These are phyloP conservation scores for Eulemur macaco DNA, from an alignment of 2,113 vertebrate species.

Conservation along the genomic window DNA sequence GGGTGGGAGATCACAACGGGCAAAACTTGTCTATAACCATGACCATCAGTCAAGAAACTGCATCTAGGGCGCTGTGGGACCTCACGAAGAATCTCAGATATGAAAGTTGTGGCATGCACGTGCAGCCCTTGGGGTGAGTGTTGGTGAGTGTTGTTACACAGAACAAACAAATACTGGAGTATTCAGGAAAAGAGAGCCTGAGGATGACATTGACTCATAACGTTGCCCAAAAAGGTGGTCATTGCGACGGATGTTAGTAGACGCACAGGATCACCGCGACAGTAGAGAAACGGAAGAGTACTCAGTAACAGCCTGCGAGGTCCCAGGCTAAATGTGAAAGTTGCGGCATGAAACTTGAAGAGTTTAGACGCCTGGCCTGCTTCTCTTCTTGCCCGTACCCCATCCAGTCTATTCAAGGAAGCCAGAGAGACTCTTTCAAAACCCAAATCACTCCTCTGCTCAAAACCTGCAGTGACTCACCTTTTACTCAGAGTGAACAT, in stretches of 20 bases:
- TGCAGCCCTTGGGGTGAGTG: neutral
- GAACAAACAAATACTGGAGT: neutral
- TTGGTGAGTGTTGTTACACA: fast-evolving
- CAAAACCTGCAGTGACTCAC: neutral
- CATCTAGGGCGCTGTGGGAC: neutral
- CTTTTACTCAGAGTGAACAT: too few species aligned
- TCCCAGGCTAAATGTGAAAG: neutral
- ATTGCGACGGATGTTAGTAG: neutral
- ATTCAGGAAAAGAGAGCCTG: neutral
- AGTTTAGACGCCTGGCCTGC: neutral
- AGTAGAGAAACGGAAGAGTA: neutral
- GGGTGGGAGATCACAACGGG: neutral
- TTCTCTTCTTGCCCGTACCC: too few species aligned
- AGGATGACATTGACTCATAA: neutral
- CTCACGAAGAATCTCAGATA: neutral
- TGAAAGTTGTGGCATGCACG: neutral
- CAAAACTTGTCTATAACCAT: neutral
- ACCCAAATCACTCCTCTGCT: neutral
- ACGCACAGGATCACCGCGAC: neutral
- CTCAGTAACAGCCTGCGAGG: neutral
- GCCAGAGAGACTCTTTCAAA: neutral
- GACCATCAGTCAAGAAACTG: neutral
- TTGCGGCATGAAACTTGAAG: neutral
- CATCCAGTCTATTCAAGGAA: neutral
- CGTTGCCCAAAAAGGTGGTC: neutral